Evolutionary conservation across 2,888 invertebrate genomes (phyloP), one percentile per base, ranked within the genome.

Genomic region (Drosophila niveifrons): DNA sequence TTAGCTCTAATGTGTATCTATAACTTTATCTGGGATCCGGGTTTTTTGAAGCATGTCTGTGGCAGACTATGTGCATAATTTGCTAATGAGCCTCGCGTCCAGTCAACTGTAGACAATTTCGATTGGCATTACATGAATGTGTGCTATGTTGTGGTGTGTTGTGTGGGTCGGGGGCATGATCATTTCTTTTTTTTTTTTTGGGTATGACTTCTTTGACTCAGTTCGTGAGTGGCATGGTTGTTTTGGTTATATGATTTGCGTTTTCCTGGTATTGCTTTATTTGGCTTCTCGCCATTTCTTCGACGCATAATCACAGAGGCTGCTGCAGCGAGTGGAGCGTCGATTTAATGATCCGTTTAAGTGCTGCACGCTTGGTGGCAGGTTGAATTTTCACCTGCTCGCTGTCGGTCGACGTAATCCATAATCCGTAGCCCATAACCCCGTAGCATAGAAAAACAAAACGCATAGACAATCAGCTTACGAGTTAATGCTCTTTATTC

Each of bases 201-300:
- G 64, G 29, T 41, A 78, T 83, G 82, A 83, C 87, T 81, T 79
- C 36, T 36, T 83, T 86, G 82, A 79, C 82, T 82, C 64, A 72
- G 7, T 8, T 9, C 47, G 23, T 47, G 29, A 17, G 17, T 82
- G 81, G n/a, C n/a, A n/a, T n/a, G n/a, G n/a, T n/a, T n/a, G n/a
- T n/a, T n/a, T n/a, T n/a, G n/a, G 86, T 86, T 83, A 81, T 83
- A 73, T 83, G 83, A 82, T 87, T 86, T 72, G 66, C 41, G 72
- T 81, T 76, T 82, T 86, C 84, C 82, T 78, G 78, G 71, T 80
- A 78, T 46, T 23, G 39, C 62, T 46, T 75, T 43, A 65, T 80
- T 77, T 61, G 66, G 46, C 56, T 73, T 59, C 61, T 57, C 50
- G 70, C 70, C 67, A 66, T 41, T 50, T 58, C 23, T 23, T 39